phyloP scores from a whole-genome alignment of 2,888 invertebrate genomes.

The Chironomus tentans region DNA sequence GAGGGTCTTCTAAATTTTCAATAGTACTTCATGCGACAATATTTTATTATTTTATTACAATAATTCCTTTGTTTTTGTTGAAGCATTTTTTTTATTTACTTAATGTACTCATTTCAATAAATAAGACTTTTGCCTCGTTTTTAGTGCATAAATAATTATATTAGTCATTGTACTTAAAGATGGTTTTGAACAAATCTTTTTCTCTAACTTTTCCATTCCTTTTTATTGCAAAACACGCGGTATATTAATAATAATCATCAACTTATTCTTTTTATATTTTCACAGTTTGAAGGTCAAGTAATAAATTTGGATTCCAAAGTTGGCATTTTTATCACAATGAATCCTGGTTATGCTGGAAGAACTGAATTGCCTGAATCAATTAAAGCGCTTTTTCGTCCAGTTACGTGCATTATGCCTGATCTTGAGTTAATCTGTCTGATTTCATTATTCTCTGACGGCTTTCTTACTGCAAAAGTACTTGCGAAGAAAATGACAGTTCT shows the following conservation, averaged over 20 bases:
- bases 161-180: too few relatives aligned
- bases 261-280: not conserved
- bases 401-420: constrained; percentile 87
- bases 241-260: not conserved
- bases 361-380: constrained; percentile 81
- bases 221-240: too few relatives aligned
- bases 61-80: too few relatives aligned
- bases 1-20: too few relatives aligned
- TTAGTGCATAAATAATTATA: too few relatives aligned
- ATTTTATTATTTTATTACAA: too few relatives aligned
- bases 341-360: constrained; percentile 79
- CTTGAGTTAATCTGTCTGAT: constrained; percentile 86
- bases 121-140: too few relatives aligned
- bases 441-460: constrained; percentile 86
- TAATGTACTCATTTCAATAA: too few relatives aligned
- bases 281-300: constrained; percentile 78
- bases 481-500: constrained; percentile 92
- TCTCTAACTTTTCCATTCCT: too few relatives aligned
- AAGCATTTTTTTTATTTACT: too few relatives aligned
- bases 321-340: constrained; percentile 93
- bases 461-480: constrained; percentile 74
- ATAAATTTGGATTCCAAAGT: constrained; percentile 75
- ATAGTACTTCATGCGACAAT: too few relatives aligned
- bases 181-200: too few relatives aligned
- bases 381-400: constrained; percentile 83